These are phyloP conservation scores for Parapsyche elsis DNA, from an alignment of 1,140 invertebrate genomes.

Conservation along the genomic window DNA sequence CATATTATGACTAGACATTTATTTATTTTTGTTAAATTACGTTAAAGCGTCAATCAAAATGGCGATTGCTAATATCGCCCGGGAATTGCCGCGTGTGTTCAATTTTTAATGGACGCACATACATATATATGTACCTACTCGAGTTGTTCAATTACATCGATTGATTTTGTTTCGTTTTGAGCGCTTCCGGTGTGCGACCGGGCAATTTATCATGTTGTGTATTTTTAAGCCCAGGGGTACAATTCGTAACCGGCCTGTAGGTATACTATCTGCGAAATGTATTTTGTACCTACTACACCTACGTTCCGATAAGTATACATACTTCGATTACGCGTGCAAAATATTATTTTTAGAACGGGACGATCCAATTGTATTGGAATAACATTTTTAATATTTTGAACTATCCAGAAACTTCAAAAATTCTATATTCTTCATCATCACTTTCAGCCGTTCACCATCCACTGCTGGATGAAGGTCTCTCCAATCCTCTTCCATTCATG, in stretches of 20 bases:
- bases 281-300: too few species aligned
- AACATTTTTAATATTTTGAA: too few species aligned
- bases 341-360: too few species aligned
- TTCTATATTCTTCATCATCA: too few species aligned
- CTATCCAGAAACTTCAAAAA: too few species aligned
- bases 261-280: not conserved
- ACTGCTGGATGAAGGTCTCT: too few species aligned
- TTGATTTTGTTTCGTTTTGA: conserved; percentile 24
- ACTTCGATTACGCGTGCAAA: too few species aligned
- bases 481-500: too few species aligned
- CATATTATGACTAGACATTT: not conserved
- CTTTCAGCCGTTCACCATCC: too few species aligned
- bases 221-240: conserved; percentile 19
- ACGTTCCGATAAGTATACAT: too few species aligned
- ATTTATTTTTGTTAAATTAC: not conserved
- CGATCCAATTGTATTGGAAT: too few species aligned
- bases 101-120: not conserved
- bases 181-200: not conserved
- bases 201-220: conserved; percentile 21
- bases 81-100: not conserved
- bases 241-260: not conserved
- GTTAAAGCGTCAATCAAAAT: not conserved
- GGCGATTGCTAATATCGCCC: not conserved
- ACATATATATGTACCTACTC: not conserved
- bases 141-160: not conserved